A percentile compares a stretch with the other conserved stretches of the same genome.
These are phyloP conservation scores for Tetramorium parvispinum DNA, from an alignment of 1,140 invertebrate genomes.

Conservation along the genomic window DNA sequence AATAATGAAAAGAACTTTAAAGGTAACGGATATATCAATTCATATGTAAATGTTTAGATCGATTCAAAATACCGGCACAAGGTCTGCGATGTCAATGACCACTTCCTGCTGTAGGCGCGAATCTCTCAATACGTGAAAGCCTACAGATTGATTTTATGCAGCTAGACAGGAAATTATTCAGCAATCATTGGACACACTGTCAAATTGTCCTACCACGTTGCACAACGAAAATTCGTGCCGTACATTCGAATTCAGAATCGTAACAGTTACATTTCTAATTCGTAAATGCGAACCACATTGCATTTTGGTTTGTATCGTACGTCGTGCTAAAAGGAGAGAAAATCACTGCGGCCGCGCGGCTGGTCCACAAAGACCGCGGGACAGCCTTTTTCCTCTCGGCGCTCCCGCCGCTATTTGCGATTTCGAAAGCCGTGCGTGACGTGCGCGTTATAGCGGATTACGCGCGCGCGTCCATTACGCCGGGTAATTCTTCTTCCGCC, in stretches of 20 bases:
- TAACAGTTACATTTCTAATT: constrained; percentile 21
- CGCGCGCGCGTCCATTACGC: constrained; percentile 34
- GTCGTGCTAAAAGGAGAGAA: constrained; percentile 47
- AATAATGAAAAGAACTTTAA: neutral
- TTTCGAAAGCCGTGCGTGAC: constrained; percentile 48
- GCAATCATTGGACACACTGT: constrained; percentile 44
- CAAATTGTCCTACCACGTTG: constrained; percentile 6
- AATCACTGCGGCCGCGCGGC: neutral
- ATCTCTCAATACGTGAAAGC: constrained; percentile 38
- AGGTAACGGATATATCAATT: constrained; percentile 33
- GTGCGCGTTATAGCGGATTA: constrained; percentile 41
- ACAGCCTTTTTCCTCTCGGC: constrained; percentile 26
- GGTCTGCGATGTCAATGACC: constrained; percentile 27
- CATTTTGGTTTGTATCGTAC: neutral
- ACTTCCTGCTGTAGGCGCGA: constrained; percentile 12
- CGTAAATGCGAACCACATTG: neutral
- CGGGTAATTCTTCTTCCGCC: constrained; percentile 35
- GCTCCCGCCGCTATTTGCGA: constrained; percentile 8
- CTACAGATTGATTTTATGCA: constrained; percentile 18
- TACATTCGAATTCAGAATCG: constrained; percentile 66
- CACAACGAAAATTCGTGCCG: constrained; percentile 55
- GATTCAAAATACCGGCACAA: constrained; percentile 38
- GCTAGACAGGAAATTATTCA: constrained; percentile 72
- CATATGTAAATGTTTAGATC: constrained; percentile 41
- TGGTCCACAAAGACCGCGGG: constrained; percentile 26